Conservation (phyloP, 2,888 invertebrate genomes). For the Eilema depressum region DNA sequence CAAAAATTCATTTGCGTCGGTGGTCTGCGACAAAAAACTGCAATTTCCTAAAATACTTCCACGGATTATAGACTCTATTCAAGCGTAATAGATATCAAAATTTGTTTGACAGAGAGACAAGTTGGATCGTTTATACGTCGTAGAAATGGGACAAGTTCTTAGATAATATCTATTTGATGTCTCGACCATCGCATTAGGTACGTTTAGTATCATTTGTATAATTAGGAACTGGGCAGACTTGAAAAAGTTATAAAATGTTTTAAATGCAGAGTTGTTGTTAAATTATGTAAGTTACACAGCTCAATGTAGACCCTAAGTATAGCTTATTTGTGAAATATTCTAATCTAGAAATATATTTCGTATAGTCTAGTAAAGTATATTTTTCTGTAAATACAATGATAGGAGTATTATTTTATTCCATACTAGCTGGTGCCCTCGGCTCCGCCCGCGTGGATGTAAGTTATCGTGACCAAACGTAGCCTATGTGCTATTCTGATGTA, state of each 20-base stretch:
- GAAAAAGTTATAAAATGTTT: background rate
- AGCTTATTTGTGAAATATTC: too few relatives aligned
- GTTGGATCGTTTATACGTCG: background rate
- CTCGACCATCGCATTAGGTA: slow-evolving; percentile 8
- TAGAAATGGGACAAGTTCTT: slow-evolving; percentile 20
- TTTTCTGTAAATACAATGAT: too few relatives aligned
- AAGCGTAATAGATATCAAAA: background rate
- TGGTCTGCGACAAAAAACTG: slow-evolving; percentile 17
- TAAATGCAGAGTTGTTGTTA: background rate
- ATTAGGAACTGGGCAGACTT: background rate
- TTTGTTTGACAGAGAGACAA: background rate
- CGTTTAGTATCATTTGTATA: slow-evolving; percentile 3
- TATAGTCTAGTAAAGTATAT: too few relatives aligned
- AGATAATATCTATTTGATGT: slow-evolving; percentile 18
- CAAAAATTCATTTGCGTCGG: slow-evolving; percentile 23
- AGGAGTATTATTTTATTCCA: too few relatives aligned
- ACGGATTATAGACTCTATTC: slow-evolving; percentile 12
- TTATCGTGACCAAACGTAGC: too few relatives aligned
- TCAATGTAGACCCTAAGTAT: too few relatives aligned
- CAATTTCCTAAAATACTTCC: background rate
- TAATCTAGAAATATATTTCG: too few relatives aligned
- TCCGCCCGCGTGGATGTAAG: too few relatives aligned
- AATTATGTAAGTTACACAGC: too few relatives aligned
- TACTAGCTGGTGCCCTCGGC: too few relatives aligned
- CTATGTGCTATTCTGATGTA: too few relatives aligned